Base-by-base conservation (phyloP, 2,888 invertebrate genomes). In the Heliconius cydno region DNA sequence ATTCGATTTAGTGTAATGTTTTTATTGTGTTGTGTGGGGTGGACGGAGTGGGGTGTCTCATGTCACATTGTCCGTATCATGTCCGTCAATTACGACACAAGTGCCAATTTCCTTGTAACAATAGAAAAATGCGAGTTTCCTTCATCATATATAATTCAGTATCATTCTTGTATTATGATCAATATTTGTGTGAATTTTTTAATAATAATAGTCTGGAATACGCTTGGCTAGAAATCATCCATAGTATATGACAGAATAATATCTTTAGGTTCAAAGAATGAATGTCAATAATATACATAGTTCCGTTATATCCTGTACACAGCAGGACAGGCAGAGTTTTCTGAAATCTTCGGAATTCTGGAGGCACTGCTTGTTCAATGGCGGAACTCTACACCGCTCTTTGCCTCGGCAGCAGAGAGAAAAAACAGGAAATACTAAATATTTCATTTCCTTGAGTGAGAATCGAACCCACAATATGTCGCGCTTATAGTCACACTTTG, bases 1-100 rank as follows among this genome's bases (percentile, higher is more conserved):
- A 74, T 79, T 79, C 78, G 77, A 71, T 75, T 79, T 79, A 72
- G 75, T 78, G 87, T 90, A 89, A 91, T 91, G 87, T 86, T 91
- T 90, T 92, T 93, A 93, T 93, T 92, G 89, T 91, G 91, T 92
- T 90, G 87, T 85, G 86, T 85, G 86, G 87, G 90, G 92, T 92
- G 87, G 87, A 86, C 81, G 80, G 79, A 84, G 85, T 82, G 85
- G 91, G 90, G 90, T 90, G 89, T 90, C 86, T 83, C 86, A 86
- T 90, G 92, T 92, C 93, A 89, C 88, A 89, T 91, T 89, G 90
- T 88, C 90, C 90, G 89, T 89, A 88, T 89, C 89, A 87, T 90
- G 87, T 87, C 88, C 87, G 89, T 90, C 90, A 91, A 91, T 92
- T 91, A 91, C 87, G 90, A 88, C 82, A 88, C 86, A 88, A 87